These are phyloP conservation scores for Pristionchus mayeri DNA, from an alignment of 2,888 invertebrate species.

Conservation along the genomic window DNA sequence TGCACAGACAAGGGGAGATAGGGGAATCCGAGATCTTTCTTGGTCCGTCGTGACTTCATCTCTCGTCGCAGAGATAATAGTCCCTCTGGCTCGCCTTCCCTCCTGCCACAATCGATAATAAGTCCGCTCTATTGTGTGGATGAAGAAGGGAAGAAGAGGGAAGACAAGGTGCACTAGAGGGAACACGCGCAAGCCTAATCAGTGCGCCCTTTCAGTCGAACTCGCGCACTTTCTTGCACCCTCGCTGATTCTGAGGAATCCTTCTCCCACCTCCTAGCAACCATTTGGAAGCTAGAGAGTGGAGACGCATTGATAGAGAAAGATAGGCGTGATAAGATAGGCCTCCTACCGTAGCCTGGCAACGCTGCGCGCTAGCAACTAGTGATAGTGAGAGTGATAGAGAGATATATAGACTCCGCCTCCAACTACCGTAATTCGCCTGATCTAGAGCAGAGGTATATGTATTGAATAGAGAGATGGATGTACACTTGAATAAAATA, in stretches of 20 bases:
- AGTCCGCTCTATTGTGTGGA: constrained; percentile 5
- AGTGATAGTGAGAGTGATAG: not conserved
- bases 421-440: not conserved
- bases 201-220: not conserved
- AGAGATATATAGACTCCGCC: not conserved
- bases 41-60: no score
- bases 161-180: not conserved
- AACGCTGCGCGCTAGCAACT: not conserved
- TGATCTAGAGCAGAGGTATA: not conserved
- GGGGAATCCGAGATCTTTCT: constrained; percentile 34
- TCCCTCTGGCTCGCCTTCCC: not conserved
- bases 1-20: not conserved
- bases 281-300: no score
- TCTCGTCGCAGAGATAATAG: constrained; percentile 29
- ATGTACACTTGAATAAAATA: constrained; percentile 43
- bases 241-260: not conserved
- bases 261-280: not conserved
- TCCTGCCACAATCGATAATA: constrained; percentile 16
- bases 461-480: not conserved
- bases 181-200: not conserved
- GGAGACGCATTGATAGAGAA: not conserved
- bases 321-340: not conserved
- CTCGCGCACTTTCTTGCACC: not conserved
- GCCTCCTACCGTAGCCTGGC: not conserved
- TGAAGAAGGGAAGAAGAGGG: not conserved